phyloP scores from a whole-genome alignment of 2,888 invertebrate genomes.

The Cenopis cana region DNA sequence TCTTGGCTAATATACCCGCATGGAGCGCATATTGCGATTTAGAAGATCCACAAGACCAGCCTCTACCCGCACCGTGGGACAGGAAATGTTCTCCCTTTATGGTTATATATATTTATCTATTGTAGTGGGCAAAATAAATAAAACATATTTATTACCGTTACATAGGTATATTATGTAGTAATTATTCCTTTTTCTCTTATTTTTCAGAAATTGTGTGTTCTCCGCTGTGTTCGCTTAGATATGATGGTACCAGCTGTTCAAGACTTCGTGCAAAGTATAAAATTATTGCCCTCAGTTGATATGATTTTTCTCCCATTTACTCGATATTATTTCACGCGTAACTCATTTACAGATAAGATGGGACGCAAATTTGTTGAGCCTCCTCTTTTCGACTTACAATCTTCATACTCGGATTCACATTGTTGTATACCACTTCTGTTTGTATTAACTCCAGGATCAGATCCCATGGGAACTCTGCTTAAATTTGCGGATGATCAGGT shows the following conservation, averaged over 20 bases:
- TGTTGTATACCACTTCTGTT: conserved; percentile 96
- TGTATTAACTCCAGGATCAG: conserved; percentile 96
- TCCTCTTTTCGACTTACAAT: conserved; percentile 94
- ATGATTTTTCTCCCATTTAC: background rate
- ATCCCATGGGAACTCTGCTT: conserved; percentile 94
- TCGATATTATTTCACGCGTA: background rate
- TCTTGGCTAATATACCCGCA: conserved; percentile 77
- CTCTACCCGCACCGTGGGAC: conserved; percentile 90
- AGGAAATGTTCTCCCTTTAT: conserved; percentile 86
- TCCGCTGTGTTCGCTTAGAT: conserved; percentile 94
- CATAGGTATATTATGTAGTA: background rate
- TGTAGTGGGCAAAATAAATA: background rate
- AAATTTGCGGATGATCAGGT: conserved; percentile 96
- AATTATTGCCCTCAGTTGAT: background rate
- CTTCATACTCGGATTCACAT: conserved; percentile 94
- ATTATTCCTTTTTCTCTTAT: background rate
- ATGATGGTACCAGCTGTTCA: conserved; percentile 93
- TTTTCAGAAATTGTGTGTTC: conserved; percentile 88
- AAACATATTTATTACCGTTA: background rate
- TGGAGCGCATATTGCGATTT: conserved; percentile 93
- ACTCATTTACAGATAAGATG: conserved; percentile 83
- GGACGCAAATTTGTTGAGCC: conserved; percentile 94
- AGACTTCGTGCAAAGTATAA: conserved; percentile 87
- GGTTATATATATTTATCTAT: conserved; percentile 53
- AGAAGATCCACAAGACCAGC: conserved; percentile 88